phyloP scores from a whole-genome alignment of 2,797 vertebrate species.

The Helostoma temminkii region DNA sequence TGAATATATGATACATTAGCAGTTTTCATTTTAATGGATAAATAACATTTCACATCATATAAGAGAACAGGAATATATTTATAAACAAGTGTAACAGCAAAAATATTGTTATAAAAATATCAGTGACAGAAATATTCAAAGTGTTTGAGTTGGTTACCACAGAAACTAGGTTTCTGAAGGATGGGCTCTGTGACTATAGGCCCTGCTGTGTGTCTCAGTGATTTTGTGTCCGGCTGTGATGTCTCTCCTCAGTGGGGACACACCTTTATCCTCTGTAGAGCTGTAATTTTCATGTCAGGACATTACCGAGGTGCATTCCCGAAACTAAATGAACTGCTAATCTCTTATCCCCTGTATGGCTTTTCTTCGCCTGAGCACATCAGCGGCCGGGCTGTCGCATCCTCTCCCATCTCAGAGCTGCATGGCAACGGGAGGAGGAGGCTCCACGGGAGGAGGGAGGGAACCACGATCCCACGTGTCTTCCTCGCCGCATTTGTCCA shows the following conservation, averaged over 20 bases:
- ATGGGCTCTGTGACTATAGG: neutral
- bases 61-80: neutral
- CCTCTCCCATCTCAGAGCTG: constrained; percentile 66
- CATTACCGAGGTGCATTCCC: neutral
- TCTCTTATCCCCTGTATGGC: neutral
- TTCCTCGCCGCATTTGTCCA: constrained; percentile 72
- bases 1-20: too few relatives aligned
- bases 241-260: neutral
- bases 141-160: constrained; percentile 17
- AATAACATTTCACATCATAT: neutral
- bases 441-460: constrained; percentile 75
- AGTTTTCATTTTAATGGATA: neutral
- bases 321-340: neutral
- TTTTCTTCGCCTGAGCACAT: constrained; percentile 7
- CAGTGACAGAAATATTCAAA: neutral
- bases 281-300: neutral
- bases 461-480: constrained; percentile 78
- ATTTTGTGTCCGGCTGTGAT: neutral
- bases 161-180: constrained; percentile 14
- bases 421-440: constrained; percentile 81
- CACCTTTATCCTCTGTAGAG: constrained; percentile 38
- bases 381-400: constrained; percentile 60
- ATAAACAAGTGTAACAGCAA: neutral
- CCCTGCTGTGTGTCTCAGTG: constrained; percentile 5
- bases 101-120: neutral